Percentiles rank a stretch among this genome's conserved stretches.
Evolutionary conservation across 2,888 invertebrate species (phyloP).

Genomic region (Phyllotreta striolata): DNA sequence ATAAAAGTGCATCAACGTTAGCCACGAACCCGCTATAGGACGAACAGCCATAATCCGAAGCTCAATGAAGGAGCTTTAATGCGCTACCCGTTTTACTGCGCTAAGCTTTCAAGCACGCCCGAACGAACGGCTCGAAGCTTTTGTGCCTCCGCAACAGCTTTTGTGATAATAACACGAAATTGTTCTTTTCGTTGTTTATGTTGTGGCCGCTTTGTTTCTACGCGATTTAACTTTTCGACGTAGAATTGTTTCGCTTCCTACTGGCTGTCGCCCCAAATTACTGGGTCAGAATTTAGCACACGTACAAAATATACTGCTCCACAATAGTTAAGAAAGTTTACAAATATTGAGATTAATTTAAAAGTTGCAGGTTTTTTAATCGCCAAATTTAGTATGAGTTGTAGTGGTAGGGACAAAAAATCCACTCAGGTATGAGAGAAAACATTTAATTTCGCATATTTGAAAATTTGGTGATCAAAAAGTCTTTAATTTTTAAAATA

Average conservation of each 20-base stretch:
- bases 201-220: slow-evolving; percentile 49
- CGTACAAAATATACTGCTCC: no score
- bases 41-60: slow-evolving; percentile 57
- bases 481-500: no score
- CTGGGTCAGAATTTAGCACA: background rate
- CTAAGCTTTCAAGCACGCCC: slow-evolving; percentile 56
- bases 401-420: no score
- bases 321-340: no score
- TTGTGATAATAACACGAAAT: slow-evolving; percentile 56
- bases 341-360: no score
- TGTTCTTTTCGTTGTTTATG: slow-evolving; percentile 56
- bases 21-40: slow-evolving; percentile 55
- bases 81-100: slow-evolving; percentile 57
- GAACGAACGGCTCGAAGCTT: slow-evolving; percentile 51
- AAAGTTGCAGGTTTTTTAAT: no score
- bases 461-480: no score
- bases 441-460: no score
- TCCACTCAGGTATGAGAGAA: no score
- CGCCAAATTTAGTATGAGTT: no score
- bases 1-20: slow-evolving; percentile 56
- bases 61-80: slow-evolving; percentile 58
- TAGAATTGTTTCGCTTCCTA: slow-evolving; percentile 38
- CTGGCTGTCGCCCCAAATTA: slow-evolving; percentile 10
- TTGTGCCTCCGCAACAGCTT: slow-evolving; percentile 56
- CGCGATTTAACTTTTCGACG: slow-evolving; percentile 45